phyloP scores from a whole-genome alignment of 2,113 vertebrate genomes.

The Oncorhynchus gorbuscha region DNA sequence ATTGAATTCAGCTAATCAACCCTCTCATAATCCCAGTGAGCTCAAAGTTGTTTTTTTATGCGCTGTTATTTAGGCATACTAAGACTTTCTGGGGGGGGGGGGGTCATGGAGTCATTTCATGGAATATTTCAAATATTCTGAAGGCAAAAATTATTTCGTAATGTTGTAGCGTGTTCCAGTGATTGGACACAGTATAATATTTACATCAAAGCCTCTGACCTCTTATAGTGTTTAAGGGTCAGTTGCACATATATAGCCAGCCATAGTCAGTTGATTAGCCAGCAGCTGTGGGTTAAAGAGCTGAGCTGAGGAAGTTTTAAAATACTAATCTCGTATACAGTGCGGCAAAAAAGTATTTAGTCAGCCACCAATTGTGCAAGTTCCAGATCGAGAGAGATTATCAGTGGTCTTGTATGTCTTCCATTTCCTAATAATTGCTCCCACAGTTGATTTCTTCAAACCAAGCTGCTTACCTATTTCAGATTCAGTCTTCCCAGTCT shows the following conservation, averaged over 20 bases:
- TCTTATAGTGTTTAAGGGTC: background rate
- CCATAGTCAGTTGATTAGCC: too few relatives aligned
- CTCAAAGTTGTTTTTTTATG: background rate
- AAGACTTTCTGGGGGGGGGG: background rate
- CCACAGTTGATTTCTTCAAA: too few relatives aligned
- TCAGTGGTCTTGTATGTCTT: too few relatives aligned
- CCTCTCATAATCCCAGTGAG: too few relatives aligned
- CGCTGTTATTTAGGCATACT: background rate
- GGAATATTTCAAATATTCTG: background rate
- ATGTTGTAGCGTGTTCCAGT: background rate
- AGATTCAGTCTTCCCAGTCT: too few relatives aligned
- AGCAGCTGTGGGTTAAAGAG: too few relatives aligned
- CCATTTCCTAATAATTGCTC: too few relatives aligned
- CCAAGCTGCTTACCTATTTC: too few relatives aligned
- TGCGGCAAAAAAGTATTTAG: too few relatives aligned
- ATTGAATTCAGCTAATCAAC: constrained; percentile 21
- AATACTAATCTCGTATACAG: background rate
- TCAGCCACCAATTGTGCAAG: too few relatives aligned
- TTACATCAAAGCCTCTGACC: background rate
- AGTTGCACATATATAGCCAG: too few relatives aligned
- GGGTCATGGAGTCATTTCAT: background rate
- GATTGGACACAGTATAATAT: background rate
- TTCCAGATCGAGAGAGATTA: too few relatives aligned
- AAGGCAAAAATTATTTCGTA: background rate
- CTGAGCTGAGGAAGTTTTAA: background rate